phyloP scores from a whole-genome alignment of 2,113 vertebrate genomes.

The Arvicanthis niloticus region DNA sequence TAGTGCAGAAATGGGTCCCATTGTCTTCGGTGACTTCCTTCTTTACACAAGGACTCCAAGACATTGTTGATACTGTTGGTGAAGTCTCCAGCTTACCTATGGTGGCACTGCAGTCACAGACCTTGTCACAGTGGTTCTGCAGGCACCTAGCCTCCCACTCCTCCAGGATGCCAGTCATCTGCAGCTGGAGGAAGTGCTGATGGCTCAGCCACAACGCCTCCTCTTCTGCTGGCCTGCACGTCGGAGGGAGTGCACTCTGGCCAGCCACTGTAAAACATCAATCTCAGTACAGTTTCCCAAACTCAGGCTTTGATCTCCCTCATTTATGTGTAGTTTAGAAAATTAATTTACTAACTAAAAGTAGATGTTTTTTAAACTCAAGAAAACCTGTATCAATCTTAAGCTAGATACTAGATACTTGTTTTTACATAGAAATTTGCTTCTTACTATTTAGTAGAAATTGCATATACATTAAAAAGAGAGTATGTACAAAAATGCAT shows the following conservation, averaged over 20 bases:
- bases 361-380: not conserved
- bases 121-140: not conserved
- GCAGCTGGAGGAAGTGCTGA: not conserved
- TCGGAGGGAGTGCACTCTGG: not conserved
- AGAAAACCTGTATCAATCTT: slow-evolving; percentile 18
- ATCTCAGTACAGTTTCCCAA: not conserved
- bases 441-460: slow-evolving; percentile 42
- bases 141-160: not conserved
- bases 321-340: not conserved
- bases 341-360: not conserved
- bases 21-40: slow-evolving; percentile 92
- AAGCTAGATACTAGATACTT: slow-evolving; percentile 36
- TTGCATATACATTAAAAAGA: not conserved
- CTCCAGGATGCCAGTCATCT: not conserved
- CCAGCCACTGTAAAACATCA: not conserved
- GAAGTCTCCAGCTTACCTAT: slow-evolving; percentile 93
- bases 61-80: slow-evolving; percentile 90
- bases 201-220: not conserved
- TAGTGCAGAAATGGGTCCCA: slow-evolving; percentile 89
- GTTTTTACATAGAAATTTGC: slow-evolving; percentile 40
- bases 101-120: slow-evolving; percentile 65
- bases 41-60: slow-evolving; percentile 92
- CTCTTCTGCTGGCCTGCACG: not conserved
- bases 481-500: slow-evolving; percentile 33
- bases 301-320: not conserved